A percentile compares a stretch with the other conserved stretches of the same genome.
phyloP scores from a whole-genome alignment of 35 echinoderm and acorn worm species.

The Heliocidaris tuberculata region DNA sequence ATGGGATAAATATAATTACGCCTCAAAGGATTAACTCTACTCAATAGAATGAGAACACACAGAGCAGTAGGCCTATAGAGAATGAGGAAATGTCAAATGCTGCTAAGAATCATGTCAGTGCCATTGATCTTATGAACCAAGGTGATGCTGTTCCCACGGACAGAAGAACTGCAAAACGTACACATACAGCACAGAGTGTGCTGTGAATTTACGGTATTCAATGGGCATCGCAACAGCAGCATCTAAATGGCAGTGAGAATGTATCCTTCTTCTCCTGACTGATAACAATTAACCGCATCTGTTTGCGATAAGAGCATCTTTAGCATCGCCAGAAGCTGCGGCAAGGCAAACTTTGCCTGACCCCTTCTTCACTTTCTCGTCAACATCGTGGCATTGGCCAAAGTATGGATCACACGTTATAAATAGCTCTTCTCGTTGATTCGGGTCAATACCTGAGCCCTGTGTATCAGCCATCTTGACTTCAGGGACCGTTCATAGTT shows the following conservation, averaged over 20 bases:
- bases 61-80: not conserved
- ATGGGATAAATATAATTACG: not conserved
- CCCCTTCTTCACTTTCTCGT: constrained; percentile 9
- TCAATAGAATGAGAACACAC: not conserved
- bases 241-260: not conserved
- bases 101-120: not conserved
- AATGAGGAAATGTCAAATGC: not conserved
- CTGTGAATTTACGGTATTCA: not conserved
- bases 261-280: not conserved
- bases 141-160: not conserved
- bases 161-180: not conserved
- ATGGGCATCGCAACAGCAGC: not conserved
- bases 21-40: not conserved
- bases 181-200: not conserved
- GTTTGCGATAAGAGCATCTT: constrained; percentile 10
- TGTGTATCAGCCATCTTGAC: not conserved
- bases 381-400: constrained; percentile 14
- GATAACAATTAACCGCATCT: constrained; percentile 11
- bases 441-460: not conserved
- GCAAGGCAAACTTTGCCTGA: not conserved
- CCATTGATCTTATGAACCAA: not conserved
- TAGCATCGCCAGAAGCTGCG: not conserved
- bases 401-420: constrained; percentile 12
- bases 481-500: not conserved
- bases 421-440: not conserved